Evolutionary conservation across 2,888 invertebrate genomes (phyloP).

Genomic region (Cecidostiba fungosa): DNA sequence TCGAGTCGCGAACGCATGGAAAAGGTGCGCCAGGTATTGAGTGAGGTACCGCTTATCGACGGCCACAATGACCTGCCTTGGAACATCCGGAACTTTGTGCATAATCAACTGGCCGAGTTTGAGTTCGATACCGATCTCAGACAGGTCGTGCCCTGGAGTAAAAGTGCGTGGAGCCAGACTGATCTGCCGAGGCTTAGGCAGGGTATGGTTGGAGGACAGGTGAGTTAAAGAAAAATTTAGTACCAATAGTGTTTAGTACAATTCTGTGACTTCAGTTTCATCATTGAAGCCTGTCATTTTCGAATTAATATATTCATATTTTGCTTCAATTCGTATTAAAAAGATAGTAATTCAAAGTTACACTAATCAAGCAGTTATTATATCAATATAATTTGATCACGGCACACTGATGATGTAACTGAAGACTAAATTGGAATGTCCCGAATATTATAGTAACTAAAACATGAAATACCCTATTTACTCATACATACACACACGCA

Average conservation of each 20-base stretch:
- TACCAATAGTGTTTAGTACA: background rate
- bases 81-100: slow-evolving; percentile 93
- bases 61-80: slow-evolving; percentile 92
- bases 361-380: too few relatives aligned
- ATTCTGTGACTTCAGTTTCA: background rate
- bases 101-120: slow-evolving; percentile 87
- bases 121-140: slow-evolving; percentile 86
- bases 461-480: background rate
- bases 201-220: slow-evolving; percentile 89
- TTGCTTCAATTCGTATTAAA: too few relatives aligned
- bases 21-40: slow-evolving; percentile 84
- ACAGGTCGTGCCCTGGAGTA: slow-evolving; percentile 88
- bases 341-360: too few relatives aligned
- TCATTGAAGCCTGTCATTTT: too few relatives aligned
- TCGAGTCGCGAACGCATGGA: slow-evolving; percentile 83
- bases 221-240: too few relatives aligned
- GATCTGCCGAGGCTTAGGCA: slow-evolving; percentile 87
- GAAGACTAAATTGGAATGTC: background rate
- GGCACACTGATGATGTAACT: background rate
- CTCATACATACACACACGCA: background rate
- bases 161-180: slow-evolving; percentile 90
- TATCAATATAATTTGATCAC: too few relatives aligned
- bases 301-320: too few relatives aligned
- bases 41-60: slow-evolving; percentile 86
- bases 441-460: background rate